Conservation (phyloP, 2,888 invertebrate genomes). For the Rambutsinella grinnellia region DNA sequence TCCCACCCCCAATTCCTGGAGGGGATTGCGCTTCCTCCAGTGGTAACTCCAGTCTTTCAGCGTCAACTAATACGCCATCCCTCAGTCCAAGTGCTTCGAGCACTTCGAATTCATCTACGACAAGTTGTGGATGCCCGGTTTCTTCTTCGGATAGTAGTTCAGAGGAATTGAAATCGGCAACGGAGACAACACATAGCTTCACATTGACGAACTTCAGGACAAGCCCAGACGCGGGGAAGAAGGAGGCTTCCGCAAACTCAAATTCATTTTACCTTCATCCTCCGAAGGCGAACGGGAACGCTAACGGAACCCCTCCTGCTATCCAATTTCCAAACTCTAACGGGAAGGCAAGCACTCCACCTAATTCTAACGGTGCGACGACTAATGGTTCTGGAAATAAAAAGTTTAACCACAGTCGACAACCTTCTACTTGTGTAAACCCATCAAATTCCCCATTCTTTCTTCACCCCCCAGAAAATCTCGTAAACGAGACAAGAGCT, state of each 20-base stretch:
- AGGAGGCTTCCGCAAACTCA: constrained; percentile 28
- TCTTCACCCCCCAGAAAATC: constrained; percentile 61
- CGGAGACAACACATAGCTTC: constrained; percentile 57
- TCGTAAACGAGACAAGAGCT: constrained; percentile 57
- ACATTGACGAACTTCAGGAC: constrained; percentile 45
- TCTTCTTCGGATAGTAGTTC: constrained; percentile 54
- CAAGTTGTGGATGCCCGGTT: constrained; percentile 57
- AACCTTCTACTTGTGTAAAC: constrained; percentile 47
- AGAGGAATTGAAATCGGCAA: constrained; percentile 50
- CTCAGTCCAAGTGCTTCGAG: constrained; percentile 59
- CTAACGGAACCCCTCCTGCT: constrained; percentile 10
- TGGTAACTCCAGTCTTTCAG: constrained; percentile 65
- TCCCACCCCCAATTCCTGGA: constrained; percentile 25
- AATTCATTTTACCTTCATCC: constrained; percentile 64
- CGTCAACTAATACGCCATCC: constrained; percentile 63
- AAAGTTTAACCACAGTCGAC: constrained; percentile 50
- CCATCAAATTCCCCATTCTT: constrained; percentile 61
- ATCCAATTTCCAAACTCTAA: constrained; percentile 37
- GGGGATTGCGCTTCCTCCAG: constrained; percentile 60
- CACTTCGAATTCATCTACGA: constrained; percentile 49
- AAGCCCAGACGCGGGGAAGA: constrained; percentile 27
- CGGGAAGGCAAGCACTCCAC: constrained; percentile 24
- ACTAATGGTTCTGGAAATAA: constrained; percentile 14
- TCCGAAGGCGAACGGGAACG: constrained; percentile 54
- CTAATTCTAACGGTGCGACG: constrained; percentile 32